phyloP scores from a whole-genome alignment of 2,113 vertebrate species.

The Nerophis ophidion region DNA sequence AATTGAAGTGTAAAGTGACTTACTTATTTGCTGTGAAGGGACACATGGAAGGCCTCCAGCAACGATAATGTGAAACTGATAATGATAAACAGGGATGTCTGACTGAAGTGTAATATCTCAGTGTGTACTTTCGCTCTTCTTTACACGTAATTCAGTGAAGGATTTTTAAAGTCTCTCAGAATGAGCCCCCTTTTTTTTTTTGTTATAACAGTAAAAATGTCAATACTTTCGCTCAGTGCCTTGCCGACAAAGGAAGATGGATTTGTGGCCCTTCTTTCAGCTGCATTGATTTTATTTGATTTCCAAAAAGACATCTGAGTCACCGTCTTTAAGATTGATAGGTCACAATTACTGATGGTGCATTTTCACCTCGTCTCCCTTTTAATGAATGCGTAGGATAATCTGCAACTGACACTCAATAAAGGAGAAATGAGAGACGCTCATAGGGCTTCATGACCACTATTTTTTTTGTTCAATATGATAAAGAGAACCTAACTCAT shows the following conservation, averaged over 20 bases:
- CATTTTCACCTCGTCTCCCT: neutral
- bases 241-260: constrained; percentile 5
- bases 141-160: constrained; percentile 14
- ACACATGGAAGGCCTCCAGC: neutral
- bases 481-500: too few relatives aligned
- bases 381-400: neutral
- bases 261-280: constrained; percentile 9
- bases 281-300: constrained; percentile 17
- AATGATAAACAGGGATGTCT: neutral
- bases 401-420: neutral
- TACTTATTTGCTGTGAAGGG: neutral
- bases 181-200: too few relatives aligned
- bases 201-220: constrained; percentile 19
- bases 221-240: constrained; percentile 20
- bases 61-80: constrained; percentile 7
- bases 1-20: constrained; percentile 8
- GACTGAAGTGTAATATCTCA: constrained; percentile 5
- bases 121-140: neutral
- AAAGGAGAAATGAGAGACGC: neutral
- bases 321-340: neutral
- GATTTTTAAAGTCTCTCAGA: constrained; percentile 3
- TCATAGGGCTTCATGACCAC: neutral
- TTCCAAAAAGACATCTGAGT: constrained; percentile 3
- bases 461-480: too few relatives aligned
- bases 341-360: neutral